These are phyloP conservation scores for Tarsius wallacei DNA, from an alignment of 2,797 vertebrate species.

Conservation along the genomic window DNA sequence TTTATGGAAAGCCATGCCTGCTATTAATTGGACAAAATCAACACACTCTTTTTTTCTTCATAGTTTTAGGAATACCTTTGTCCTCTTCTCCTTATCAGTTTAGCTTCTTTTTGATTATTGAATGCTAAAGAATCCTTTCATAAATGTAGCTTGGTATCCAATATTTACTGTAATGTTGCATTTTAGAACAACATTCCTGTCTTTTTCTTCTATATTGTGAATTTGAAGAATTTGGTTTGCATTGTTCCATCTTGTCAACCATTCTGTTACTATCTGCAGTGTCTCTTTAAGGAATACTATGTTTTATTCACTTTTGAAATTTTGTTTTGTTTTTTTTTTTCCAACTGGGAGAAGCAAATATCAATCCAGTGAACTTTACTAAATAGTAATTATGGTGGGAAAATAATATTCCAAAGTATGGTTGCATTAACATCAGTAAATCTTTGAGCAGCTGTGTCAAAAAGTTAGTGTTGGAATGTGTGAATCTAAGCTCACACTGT, in stretches of 20 bases:
- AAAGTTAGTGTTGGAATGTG: background rate
- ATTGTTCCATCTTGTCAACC: background rate
- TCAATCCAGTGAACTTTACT: background rate
- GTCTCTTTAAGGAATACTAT: background rate
- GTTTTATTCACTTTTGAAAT: background rate
- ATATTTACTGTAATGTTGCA: background rate
- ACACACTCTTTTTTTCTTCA: background rate
- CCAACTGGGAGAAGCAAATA: constrained; percentile 12
- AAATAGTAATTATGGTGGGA: background rate
- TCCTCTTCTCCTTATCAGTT: background rate
- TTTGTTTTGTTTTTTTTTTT: background rate
- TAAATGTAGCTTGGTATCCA: background rate
- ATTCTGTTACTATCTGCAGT: background rate
- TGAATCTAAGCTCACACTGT: background rate
- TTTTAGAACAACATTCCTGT: background rate
- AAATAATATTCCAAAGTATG: background rate
- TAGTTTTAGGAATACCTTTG: background rate
- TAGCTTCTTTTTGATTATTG: background rate
- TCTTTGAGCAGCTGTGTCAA: background rate
- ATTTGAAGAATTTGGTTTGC: background rate
- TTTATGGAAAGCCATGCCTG: background rate
- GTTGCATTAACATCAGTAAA: background rate
- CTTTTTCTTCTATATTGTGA: background rate
- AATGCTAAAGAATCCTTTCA: background rate
- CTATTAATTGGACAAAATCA: background rate